Evolutionary conservation across 2,797 vertebrate species (phyloP).

Genomic region (Glyptemys insculpta): DNA sequence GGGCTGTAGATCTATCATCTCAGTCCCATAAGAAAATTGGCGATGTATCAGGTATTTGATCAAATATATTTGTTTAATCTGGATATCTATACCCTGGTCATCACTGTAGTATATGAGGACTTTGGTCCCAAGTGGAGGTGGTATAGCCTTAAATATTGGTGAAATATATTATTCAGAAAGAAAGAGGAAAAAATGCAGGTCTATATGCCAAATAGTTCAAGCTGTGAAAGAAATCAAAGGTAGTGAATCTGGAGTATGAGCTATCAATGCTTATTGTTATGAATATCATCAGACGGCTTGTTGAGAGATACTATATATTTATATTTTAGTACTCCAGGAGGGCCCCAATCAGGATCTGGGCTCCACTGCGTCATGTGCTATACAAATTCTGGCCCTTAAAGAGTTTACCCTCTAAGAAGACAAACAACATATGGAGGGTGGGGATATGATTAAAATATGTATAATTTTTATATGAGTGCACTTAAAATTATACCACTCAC

Average conservation of each 20-base stretch:
- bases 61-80: constrained; percentile 6
- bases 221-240: background rate
- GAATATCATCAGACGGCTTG: background rate
- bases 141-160: background rate
- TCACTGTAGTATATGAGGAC: background rate
- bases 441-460: background rate
- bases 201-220: background rate
- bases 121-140: background rate
- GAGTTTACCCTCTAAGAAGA: background rate
- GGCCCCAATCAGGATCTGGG: background rate
- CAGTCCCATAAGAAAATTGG: constrained; percentile 7
- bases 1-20: background rate
- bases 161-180: background rate
- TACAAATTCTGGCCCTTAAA: background rate
- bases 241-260: background rate
- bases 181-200: background rate
- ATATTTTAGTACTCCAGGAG: background rate
- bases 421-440: background rate
- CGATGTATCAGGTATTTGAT: background rate
- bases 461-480: background rate
- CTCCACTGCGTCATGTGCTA: background rate
- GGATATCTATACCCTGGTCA: background rate
- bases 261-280: background rate
- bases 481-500: fast-evolving
- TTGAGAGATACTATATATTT: background rate